phyloP scores from a whole-genome alignment of 2,888 invertebrate species.

The Bombylius discolor region DNA sequence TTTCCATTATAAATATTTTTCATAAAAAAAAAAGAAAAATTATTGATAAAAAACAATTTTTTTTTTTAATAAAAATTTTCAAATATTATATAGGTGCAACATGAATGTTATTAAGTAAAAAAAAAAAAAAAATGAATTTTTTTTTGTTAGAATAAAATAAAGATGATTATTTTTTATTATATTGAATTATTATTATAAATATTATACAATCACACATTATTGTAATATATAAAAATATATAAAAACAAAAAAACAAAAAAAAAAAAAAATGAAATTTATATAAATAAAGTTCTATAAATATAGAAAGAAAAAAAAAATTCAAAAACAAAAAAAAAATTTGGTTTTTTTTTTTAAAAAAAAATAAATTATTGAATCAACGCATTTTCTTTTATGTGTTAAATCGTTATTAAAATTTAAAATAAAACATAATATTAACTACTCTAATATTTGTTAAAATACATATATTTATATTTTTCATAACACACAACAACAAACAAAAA shows the following conservation, averaged over 20 bases:
- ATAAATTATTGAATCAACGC: no score
- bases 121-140: background rate
- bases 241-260: slow-evolving; percentile 3
- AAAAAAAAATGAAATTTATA: slow-evolving; percentile 8
- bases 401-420: no score
- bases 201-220: background rate
- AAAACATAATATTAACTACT: no score
- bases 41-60: background rate
- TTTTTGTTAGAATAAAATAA: no score
- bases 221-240: slow-evolving; percentile 8
- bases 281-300: slow-evolving; percentile 11
- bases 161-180: no score
- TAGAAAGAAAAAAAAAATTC: background rate
- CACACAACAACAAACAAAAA: background rate
- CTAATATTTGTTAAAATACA: background rate
- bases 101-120: slow-evolving; percentile 9
- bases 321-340: no score
- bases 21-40: background rate
- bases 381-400: no score
- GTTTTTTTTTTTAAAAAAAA: no score
- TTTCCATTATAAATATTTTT: background rate
- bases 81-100: slow-evolving; percentile 10
- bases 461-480: background rate
- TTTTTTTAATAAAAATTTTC: background rate
- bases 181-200: slow-evolving; percentile 1